A percentile compares a stretch with the other conserved stretches of the same genome.
Evolutionary conservation across 64 coral and sea anemone genomes (phyloP).

Genomic region (Exaiptasia diaphana): DNA sequence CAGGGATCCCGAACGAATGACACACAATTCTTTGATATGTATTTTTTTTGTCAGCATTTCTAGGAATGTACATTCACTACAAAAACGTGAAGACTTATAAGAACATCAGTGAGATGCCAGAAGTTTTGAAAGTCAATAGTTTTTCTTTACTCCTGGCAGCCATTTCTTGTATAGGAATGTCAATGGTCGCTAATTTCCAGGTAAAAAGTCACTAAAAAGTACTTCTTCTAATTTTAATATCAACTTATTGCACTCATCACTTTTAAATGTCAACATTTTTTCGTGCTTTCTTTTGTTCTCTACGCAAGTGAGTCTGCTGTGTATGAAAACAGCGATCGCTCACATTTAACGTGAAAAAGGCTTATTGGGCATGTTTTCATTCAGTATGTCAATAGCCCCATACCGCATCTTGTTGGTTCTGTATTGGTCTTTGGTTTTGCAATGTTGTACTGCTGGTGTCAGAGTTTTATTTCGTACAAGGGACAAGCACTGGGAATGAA

Average conservation of each 20-base stretch:
- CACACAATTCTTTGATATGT: too few species aligned
- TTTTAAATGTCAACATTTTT: neutral
- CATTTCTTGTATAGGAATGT: conserved; percentile 66
- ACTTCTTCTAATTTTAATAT: neutral
- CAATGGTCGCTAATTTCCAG: conserved; percentile 87
- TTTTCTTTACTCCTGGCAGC: conserved; percentile 36
- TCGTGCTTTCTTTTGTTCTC: neutral
- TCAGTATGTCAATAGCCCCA: conserved; percentile 34
- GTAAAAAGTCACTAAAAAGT: conserved; percentile 5
- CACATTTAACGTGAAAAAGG: neutral
- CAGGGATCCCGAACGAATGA: too few species aligned
- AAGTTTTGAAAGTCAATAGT: conserved; percentile 38
- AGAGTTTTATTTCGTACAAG: conserved; percentile 58
- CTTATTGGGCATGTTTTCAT: neutral
- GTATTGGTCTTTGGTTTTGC: conserved; percentile 67
- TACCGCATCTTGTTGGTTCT: conserved; percentile 59
- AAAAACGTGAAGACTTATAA: conserved; percentile 70
- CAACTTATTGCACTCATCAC: neutral
- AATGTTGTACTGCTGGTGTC: conserved; percentile 73
- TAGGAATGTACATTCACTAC: conserved; percentile 70
- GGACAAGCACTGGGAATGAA: conserved; percentile 61
- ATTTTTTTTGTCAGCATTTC: too few species aligned
- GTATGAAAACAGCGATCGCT: neutral
- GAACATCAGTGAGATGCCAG: conserved; percentile 54
- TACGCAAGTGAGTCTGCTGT: neutral